Conservation (phyloP, 2,113 vertebrate species). For the Hippoglossus stenolepis region DNA sequence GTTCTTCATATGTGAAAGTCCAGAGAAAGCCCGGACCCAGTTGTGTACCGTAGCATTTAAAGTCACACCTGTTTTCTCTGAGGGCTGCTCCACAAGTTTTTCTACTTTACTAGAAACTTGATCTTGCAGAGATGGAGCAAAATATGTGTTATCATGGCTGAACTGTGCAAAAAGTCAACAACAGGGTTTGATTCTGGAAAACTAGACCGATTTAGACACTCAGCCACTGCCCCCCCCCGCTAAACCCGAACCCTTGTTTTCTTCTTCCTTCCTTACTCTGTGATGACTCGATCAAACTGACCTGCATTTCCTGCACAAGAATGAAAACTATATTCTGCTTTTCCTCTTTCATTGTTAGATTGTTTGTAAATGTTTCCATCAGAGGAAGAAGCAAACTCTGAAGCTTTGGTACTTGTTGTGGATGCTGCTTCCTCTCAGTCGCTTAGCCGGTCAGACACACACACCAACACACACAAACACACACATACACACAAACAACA, state of each 20-base stretch:
- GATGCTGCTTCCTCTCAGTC: slow-evolving; percentile 38
- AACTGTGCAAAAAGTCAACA: background rate
- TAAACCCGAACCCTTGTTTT: slow-evolving; percentile 8
- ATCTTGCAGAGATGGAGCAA: background rate
- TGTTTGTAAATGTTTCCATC: slow-evolving; percentile 40
- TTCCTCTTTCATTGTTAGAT: slow-evolving; percentile 67
- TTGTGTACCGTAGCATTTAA: background rate
- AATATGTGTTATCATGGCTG: background rate
- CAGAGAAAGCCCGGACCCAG: too few species aligned
- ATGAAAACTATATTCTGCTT: slow-evolving; percentile 65
- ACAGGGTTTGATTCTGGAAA: background rate
- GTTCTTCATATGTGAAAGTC: background rate
- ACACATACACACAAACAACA: slow-evolving; percentile 27
- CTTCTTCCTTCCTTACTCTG: slow-evolving; percentile 21
- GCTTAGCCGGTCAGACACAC: slow-evolving; percentile 16
- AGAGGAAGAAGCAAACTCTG: slow-evolving; percentile 52
- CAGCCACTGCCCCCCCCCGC: background rate
- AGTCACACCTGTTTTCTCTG: slow-evolving; percentile 2
- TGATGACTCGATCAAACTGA: slow-evolving; percentile 42
- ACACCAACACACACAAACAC: background rate
- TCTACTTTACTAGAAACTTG: background rate
- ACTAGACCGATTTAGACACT: background rate
- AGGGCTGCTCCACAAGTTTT: background rate
- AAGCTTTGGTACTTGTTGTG: slow-evolving; percentile 61
- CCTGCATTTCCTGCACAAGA: slow-evolving; percentile 54